These are phyloP conservation scores for Loriculus beryllinus DNA, from an alignment of 2,797 vertebrate genomes.

Conservation along the genomic window DNA sequence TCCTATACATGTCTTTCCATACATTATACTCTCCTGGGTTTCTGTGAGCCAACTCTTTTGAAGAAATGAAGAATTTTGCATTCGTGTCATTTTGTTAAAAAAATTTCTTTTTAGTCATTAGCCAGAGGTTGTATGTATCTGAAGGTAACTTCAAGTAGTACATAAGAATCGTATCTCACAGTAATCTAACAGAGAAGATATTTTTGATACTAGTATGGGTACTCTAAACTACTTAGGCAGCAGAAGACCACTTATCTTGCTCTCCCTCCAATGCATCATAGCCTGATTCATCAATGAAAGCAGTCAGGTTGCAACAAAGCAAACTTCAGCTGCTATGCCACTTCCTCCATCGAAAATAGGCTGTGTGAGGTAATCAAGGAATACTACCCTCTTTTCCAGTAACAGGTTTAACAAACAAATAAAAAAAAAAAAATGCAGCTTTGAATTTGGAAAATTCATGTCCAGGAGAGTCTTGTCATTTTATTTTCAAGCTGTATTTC, in stretches of 20 bases:
- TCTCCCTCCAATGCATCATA: neutral
- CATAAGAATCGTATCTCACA: neutral
- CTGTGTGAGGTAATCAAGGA: neutral
- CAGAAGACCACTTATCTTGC: neutral
- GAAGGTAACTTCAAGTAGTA: neutral
- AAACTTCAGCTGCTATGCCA: neutral
- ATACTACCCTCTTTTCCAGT: neutral
- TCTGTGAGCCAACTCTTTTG: neutral
- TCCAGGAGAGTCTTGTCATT: neutral
- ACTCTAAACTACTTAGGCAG: neutral
- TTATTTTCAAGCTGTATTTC: neutral
- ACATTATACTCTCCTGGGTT: neutral
- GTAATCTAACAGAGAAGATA: neutral
- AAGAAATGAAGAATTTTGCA: neutral
- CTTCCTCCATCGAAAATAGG: neutral
- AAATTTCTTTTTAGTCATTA: neutral
- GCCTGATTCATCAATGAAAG: neutral
- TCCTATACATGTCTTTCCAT: neutral
- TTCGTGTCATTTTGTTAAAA: neutral
- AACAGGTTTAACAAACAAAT: neutral
- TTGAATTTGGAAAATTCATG: neutral
- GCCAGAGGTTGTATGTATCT: neutral
- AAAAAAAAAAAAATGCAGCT: neutral
- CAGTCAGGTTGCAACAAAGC: neutral
- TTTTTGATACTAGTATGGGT: neutral